These are phyloP conservation scores for Leptopilina clavipes DNA, from an alignment of 1,140 invertebrate genomes.

Conservation along the genomic window DNA sequence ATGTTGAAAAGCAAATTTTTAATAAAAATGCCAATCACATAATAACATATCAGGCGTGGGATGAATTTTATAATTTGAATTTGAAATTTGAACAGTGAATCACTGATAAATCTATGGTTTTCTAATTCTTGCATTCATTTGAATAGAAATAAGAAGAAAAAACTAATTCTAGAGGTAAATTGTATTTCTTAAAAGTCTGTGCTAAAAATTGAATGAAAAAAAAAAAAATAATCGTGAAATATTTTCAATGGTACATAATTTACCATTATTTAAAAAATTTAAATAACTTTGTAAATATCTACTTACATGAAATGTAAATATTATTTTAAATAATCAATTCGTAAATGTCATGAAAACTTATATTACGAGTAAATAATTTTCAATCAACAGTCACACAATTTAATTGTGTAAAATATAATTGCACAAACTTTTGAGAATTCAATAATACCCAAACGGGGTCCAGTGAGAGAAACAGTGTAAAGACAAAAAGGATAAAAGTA, in stretches of 20 bases:
- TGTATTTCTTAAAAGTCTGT: conserved; percentile 54
- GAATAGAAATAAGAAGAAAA: conserved; percentile 22
- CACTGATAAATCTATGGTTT: background rate
- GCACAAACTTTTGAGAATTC: conserved; percentile 37
- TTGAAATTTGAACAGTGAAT: background rate
- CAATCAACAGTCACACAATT: background rate
- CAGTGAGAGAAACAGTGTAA: conserved; percentile 57
- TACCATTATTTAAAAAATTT: background rate
- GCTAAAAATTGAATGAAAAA: conserved; percentile 47
- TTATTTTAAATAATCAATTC: too few relatives aligned
- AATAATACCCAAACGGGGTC: conserved; percentile 41
- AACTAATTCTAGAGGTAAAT: conserved; percentile 55
- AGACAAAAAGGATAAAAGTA: conserved; percentile 58
- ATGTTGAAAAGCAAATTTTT: background rate
- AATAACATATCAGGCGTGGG: background rate
- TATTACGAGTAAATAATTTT: too few relatives aligned
- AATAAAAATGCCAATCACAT: background rate
- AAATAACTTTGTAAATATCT: conserved; percentile 11
- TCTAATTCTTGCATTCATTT: background rate
- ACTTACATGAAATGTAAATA: background rate
- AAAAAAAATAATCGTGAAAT: background rate
- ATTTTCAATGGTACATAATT: background rate
- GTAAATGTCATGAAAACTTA: too few relatives aligned
- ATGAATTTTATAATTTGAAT: background rate
- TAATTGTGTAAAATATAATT: background rate